phyloP scores from a whole-genome alignment of 1,140 invertebrate species.

The Pollicipes pollicipes region DNA sequence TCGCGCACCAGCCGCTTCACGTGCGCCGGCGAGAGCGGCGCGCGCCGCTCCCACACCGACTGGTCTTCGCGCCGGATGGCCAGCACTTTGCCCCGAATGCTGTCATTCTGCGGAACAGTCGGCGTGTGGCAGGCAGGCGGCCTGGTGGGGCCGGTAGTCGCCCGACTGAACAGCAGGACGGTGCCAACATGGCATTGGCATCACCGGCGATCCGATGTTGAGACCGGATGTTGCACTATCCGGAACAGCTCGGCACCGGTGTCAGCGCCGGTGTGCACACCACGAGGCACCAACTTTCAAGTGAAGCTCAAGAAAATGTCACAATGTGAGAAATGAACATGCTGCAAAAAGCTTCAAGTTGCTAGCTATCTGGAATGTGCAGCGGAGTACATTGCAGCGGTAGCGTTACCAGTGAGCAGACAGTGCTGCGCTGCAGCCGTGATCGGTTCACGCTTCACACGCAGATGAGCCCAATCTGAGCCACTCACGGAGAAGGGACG shows the following conservation, averaged over 20 bases:
- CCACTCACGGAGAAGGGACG: background rate
- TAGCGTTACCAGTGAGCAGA: background rate
- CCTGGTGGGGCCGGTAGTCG: background rate
- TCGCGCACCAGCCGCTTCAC: constrained; percentile 67
- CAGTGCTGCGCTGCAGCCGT: too few species aligned
- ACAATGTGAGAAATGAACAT: too few species aligned
- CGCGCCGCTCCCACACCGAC: constrained; percentile 93
- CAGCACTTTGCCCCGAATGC: constrained; percentile 5
- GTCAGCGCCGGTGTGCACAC: too few species aligned
- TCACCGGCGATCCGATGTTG: background rate
- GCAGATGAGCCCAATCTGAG: too few species aligned
- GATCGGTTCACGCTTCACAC: background rate
- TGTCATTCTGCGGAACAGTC: background rate
- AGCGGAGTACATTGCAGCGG: too few species aligned
- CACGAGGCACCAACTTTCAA: too few species aligned
- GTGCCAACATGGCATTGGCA: background rate
- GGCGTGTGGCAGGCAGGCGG: background rate
- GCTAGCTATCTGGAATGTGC: too few species aligned
- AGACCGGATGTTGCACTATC: too few species aligned
- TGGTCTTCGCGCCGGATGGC: constrained; percentile 61
- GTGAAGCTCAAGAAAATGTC: too few species aligned
- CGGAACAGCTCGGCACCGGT: too few species aligned
- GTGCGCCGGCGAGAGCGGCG: constrained; percentile 79
- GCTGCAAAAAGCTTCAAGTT: background rate
- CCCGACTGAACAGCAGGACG: background rate